These are phyloP conservation scores for Xestia sexstrigata DNA, from an alignment of 2,888 invertebrate genomes.

Conservation along the genomic window DNA sequence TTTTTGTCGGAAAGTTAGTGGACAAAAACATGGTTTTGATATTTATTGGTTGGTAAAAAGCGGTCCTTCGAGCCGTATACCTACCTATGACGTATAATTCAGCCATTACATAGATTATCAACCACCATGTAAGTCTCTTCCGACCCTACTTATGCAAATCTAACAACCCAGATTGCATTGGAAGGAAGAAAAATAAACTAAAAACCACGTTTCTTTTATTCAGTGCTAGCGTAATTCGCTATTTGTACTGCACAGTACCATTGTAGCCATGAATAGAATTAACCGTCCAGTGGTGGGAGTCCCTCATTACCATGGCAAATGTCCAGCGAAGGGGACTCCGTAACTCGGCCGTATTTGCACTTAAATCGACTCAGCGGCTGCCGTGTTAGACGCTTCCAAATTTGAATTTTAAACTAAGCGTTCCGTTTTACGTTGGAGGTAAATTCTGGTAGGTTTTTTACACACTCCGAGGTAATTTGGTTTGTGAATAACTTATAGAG, in stretches of 20 bases:
- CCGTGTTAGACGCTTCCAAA: conserved; percentile 84
- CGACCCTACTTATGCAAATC: conserved; percentile 64
- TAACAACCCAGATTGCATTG: conserved; percentile 59
- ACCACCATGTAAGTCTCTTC: conserved; percentile 19
- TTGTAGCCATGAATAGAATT: conserved; percentile 81
- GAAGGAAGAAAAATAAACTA: conserved; percentile 51
- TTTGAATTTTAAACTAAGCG: conserved; percentile 90
- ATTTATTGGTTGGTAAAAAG: not conserved
- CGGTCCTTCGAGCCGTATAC: not conserved
- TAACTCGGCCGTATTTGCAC: conserved; percentile 80
- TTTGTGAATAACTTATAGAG: conserved; percentile 78
- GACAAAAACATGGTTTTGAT: not conserved
- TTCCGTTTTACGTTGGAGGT: conserved; percentile 84
- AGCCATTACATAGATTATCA: conserved; percentile 38
- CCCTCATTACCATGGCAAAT: conserved; percentile 78
- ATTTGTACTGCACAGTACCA: conserved; percentile 78
- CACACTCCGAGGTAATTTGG: conserved; percentile 77
- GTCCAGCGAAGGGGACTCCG: conserved; percentile 74
- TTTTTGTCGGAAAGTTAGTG: not conserved
- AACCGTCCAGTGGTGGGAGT: conserved; percentile 74
- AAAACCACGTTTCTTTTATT: conserved; percentile 69
- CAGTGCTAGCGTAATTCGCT: conserved; percentile 74
- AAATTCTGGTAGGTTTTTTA: conserved; percentile 83
- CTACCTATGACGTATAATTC: conserved; percentile 27
- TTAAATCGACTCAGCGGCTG: conserved; percentile 74